These are phyloP conservation scores for Plebejus argus DNA, from an alignment of 2,888 invertebrate species.

Conservation along the genomic window DNA sequence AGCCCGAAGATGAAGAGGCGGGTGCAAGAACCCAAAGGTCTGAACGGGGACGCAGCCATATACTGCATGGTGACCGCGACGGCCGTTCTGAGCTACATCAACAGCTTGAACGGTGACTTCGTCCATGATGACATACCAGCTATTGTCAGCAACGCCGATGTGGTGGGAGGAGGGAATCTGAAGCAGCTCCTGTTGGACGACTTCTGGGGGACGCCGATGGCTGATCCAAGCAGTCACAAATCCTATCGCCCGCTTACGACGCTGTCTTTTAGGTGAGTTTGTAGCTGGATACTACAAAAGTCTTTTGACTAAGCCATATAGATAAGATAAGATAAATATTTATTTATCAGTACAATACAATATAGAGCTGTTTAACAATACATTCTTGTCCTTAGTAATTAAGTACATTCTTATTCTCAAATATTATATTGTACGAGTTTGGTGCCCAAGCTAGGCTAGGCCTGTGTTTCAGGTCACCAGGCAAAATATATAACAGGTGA, in stretches of 20 bases:
- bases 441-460: no score
- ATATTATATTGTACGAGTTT: no score
- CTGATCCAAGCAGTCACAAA: constrained; percentile 90
- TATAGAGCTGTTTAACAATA: no score
- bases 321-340: no score
- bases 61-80: constrained; percentile 84
- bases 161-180: constrained; percentile 84
- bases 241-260: constrained; percentile 92
- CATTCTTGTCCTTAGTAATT: no score
- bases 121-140: constrained; percentile 95
- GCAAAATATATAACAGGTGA: no score
- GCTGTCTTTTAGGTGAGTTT: constrained; percentile 90
- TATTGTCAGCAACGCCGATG: constrained; percentile 90
- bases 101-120: constrained; percentile 89
- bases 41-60: constrained; percentile 75
- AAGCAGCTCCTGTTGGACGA: constrained; percentile 86
- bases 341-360: no score
- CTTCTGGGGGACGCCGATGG: constrained; percentile 94
- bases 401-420: no score
- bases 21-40: constrained; percentile 58
- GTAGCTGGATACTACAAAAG: constrained; percentile 11
- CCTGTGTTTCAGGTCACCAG: no score
- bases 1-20: constrained; percentile 76
- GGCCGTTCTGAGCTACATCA: constrained; percentile 86
- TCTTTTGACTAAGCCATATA: no score